Evolutionary conservation across 2,113 vertebrate species (phyloP).

Genomic region (Podocnemis expansa): DNA sequence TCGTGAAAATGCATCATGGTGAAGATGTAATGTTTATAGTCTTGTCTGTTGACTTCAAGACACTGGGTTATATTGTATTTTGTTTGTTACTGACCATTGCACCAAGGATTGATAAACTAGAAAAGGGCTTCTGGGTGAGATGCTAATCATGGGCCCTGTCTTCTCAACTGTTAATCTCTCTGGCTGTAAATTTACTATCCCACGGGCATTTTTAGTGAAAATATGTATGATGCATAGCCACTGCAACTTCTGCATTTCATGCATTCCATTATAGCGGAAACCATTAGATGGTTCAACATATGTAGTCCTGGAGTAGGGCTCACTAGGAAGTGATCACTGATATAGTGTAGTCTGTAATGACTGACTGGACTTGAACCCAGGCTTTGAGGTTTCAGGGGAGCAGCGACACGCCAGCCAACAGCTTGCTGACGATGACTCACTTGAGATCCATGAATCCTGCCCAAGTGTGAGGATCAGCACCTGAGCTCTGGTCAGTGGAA

Average conservation of each 20-base stretch:
- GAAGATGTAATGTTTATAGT: background rate
- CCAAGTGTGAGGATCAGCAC: background rate
- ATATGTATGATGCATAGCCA: slow-evolving; percentile 41
- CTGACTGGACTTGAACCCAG: background rate
- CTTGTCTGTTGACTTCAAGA: background rate
- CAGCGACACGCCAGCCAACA: background rate
- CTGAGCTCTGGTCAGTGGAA: background rate
- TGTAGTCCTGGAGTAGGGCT: background rate
- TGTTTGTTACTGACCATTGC: slow-evolving; percentile 48
- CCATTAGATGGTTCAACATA: slow-evolving; percentile 21
- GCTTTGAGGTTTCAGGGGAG: background rate
- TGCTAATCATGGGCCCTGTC: slow-evolving; percentile 6
- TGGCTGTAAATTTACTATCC: slow-evolving; percentile 48
- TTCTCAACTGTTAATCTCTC: slow-evolving; percentile 66
- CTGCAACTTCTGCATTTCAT: slow-evolving; percentile 61
- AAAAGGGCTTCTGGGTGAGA: slow-evolving; percentile 3
- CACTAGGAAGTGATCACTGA: background rate
- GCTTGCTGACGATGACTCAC: background rate
- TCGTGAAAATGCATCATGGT: background rate
- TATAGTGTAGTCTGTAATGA: background rate
- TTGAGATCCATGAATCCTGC: background rate
- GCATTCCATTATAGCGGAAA: slow-evolving; percentile 54
- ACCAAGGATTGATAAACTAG: slow-evolving; percentile 24
- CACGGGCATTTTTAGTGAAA: slow-evolving; percentile 55
- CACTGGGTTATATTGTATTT: background rate